Percentiles rank a stretch among this genome's conserved stretches.
phyloP scores from a whole-genome alignment of 2,113 vertebrate genomes.

The Cyanoliseus patagonus region DNA sequence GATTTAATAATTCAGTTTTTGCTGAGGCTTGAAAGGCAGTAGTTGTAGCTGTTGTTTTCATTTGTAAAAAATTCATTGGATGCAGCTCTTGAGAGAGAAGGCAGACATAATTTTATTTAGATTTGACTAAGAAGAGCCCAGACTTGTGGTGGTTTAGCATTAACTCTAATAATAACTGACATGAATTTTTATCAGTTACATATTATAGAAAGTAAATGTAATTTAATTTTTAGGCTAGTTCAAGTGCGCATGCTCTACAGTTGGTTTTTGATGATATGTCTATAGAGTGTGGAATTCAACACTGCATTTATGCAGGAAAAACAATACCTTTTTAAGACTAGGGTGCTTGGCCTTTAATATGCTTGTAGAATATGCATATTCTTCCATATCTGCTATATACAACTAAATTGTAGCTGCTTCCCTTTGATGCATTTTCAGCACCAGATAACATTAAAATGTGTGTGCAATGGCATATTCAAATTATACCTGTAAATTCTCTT shows the following conservation, averaged over 20 bases:
- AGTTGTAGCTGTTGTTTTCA: conserved; percentile 84
- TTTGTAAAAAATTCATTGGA: conserved; percentile 86
- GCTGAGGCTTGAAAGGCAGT: conserved; percentile 82
- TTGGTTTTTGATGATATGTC: background rate
- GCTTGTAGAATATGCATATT: background rate
- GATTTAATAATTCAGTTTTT: conserved; percentile 98
- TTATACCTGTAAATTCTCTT: background rate
- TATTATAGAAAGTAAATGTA: background rate
- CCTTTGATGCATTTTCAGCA: background rate
- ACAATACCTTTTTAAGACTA: background rate
- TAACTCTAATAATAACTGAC: background rate
- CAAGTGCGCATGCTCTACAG: background rate
- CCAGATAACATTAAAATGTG: background rate
- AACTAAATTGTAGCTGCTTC: background rate
- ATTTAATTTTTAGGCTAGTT: background rate
- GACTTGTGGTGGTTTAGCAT: background rate
- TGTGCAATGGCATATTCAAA: background rate
- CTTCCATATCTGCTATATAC: background rate
- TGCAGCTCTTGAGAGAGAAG: conserved; percentile 77
- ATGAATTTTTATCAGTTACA: background rate
- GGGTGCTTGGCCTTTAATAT: background rate
- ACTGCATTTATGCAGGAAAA: background rate
- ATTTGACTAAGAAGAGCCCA: background rate
- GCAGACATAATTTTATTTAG: conserved; percentile 72
- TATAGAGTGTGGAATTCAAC: background rate